phyloP scores from a whole-genome alignment of 2,888 invertebrate genomes.

The Drosophila leonis region DNA sequence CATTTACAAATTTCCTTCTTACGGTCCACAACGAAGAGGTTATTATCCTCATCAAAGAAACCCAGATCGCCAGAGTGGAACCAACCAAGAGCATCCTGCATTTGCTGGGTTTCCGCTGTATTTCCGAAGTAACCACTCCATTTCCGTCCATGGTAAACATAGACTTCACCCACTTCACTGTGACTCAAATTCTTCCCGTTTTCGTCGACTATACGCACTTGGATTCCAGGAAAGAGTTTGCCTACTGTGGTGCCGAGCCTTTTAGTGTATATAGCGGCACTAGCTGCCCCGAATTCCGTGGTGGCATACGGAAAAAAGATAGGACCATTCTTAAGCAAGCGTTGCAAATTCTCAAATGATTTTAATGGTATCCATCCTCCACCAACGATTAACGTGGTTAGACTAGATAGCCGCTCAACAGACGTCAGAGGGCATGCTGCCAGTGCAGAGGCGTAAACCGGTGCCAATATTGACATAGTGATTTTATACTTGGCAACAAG shows the following conservation, averaged over 20 bases:
- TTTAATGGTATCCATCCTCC: slow-evolving; percentile 37
- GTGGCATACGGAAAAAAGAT: slow-evolving; percentile 41
- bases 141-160: slow-evolving; percentile 24
- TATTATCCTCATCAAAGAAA: slow-evolving; percentile 71
- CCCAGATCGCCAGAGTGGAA: slow-evolving; percentile 81
- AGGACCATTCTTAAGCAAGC: slow-evolving; percentile 20
- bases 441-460: slow-evolving; percentile 49
- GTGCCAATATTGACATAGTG: slow-evolving; percentile 37
- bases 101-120: slow-evolving; percentile 47
- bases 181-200: slow-evolving; percentile 55
- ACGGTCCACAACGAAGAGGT: slow-evolving; percentile 69
- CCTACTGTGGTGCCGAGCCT: slow-evolving; percentile 50
- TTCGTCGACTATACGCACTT: slow-evolving; percentile 66
- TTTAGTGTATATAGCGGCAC: not conserved
- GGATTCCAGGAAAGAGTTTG: slow-evolving; percentile 40
- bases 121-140: slow-evolving; percentile 78
- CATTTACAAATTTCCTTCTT: slow-evolving; percentile 77
- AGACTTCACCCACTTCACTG: slow-evolving; percentile 70
- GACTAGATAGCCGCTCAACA: slow-evolving; percentile 15
- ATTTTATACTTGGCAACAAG: slow-evolving; percentile 60
- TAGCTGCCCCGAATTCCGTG: slow-evolving; percentile 49
- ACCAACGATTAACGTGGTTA: slow-evolving; percentile 16
- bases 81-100: slow-evolving; percentile 70
- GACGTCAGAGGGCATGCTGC: slow-evolving; percentile 40
- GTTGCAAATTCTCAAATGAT: slow-evolving; percentile 10